Evolutionary conservation across 2,113 vertebrate genomes (phyloP).

Genomic region (Phasianus colchicus): DNA sequence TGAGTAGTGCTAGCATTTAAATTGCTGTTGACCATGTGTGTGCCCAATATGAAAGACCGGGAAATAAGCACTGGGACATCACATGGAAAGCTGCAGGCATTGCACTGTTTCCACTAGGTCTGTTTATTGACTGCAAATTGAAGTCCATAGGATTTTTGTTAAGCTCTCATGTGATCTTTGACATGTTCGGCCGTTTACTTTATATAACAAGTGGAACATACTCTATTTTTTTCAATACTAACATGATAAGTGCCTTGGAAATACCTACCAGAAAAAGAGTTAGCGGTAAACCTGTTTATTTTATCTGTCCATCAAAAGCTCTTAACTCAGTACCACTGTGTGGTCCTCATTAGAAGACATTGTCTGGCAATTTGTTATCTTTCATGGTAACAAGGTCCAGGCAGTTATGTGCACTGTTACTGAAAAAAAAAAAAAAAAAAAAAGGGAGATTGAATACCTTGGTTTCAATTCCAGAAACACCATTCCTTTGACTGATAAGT

Average conservation of each 20-base stretch:
- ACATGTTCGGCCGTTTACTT: constrained; percentile 45
- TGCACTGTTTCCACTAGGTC: constrained; percentile 31
- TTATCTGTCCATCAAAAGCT: background rate
- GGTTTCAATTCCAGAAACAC: constrained; percentile 15
- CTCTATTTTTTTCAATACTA: background rate
- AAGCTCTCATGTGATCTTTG: constrained; percentile 51
- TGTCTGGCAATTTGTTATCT: background rate
- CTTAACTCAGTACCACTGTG: background rate
- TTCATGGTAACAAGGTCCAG: background rate
- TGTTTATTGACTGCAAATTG: constrained; percentile 58
- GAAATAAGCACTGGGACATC: constrained; percentile 78
- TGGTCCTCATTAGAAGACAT: background rate
- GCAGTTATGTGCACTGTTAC: background rate
- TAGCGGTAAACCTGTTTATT: background rate
- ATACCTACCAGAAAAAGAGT: background rate
- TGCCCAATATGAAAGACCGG: constrained; percentile 70
- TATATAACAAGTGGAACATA: constrained; percentile 37
- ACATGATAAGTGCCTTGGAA: background rate
- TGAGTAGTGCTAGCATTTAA: constrained; percentile 54
- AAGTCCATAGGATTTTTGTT: constrained; percentile 52
- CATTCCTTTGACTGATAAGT: background rate
- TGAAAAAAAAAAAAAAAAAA: background rate
- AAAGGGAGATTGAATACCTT: background rate
- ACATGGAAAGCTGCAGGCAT: constrained; percentile 72
- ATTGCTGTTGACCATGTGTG: constrained; percentile 71